phyloP scores from a whole-genome alignment of 1,140 invertebrate genomes.

The Diachasmimorpha longicaudata region DNA sequence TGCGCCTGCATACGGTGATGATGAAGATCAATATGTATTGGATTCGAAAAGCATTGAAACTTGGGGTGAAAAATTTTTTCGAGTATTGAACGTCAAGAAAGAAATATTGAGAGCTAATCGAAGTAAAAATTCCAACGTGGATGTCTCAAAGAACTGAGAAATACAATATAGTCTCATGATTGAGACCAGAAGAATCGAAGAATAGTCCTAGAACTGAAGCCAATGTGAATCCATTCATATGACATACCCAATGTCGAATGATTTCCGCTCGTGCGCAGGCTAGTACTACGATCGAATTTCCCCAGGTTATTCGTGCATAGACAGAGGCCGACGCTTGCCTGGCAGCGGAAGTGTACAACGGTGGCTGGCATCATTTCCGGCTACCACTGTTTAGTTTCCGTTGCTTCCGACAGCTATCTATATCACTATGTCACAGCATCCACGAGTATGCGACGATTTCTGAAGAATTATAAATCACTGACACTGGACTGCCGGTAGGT shows the following conservation, averaged over 20 bases:
- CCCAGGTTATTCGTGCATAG: constrained; percentile 24
- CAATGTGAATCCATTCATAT: not conserved
- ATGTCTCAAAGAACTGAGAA: too few species aligned
- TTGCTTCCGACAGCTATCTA: constrained; percentile 44
- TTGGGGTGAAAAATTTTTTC: too few species aligned
- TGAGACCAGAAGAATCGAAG: not conserved
- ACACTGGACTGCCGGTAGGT: not conserved
- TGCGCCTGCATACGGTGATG: too few species aligned
- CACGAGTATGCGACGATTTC: not conserved
- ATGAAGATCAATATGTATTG: too few species aligned
- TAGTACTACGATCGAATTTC: constrained; percentile 22
- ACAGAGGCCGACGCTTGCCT: not conserved
- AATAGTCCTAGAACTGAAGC: not conserved
- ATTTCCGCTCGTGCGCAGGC: constrained; percentile 20
- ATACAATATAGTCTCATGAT: not conserved
- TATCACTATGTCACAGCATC: constrained; percentile 42
- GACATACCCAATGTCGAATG: not conserved
- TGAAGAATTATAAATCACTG: not conserved
- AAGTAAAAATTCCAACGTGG: too few species aligned
- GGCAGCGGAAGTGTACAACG: constrained; percentile 39
- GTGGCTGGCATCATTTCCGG: constrained; percentile 52
- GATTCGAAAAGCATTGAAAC: too few species aligned
- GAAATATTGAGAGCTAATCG: too few species aligned
- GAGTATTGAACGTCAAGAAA: too few species aligned
- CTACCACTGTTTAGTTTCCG: constrained; percentile 56